Evolutionary conservation across 64 coral and sea anemone genomes (phyloP).

Genomic region (Stichodactyla mertensii): DNA sequence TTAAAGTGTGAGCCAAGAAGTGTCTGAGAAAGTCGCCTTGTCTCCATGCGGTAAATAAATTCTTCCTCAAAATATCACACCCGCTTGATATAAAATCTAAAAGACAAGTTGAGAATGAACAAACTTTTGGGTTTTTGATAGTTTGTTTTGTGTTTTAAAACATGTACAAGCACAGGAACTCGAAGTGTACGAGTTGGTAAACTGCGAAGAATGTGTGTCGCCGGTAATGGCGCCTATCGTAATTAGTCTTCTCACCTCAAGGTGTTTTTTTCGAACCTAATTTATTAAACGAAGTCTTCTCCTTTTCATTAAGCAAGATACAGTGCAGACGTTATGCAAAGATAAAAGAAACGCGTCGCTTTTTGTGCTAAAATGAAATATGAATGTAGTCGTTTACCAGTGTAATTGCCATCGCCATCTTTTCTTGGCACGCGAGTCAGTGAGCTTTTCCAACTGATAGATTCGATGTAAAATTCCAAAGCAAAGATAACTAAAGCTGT

Average conservation of each 20-base stretch:
- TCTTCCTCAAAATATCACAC: too few species aligned
- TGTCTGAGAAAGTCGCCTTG: not conserved
- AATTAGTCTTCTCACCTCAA: conserved; percentile 3
- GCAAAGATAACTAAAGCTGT: not conserved
- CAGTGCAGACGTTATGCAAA: not conserved
- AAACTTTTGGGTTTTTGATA: not conserved
- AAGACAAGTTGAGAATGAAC: not conserved
- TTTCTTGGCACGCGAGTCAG: not conserved
- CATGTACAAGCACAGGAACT: not conserved
- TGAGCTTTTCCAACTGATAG: not conserved
- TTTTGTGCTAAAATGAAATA: not conserved
- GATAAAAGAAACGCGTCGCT: not conserved
- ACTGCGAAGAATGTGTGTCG: not conserved
- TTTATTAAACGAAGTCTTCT: not conserved
- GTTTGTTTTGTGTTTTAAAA: not conserved
- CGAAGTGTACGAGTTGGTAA: not conserved
- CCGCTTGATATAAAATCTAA: too few species aligned
- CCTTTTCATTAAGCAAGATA: conserved; percentile 7
- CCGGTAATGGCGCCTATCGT: conserved; percentile 12
- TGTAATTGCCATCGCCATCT: not conserved
- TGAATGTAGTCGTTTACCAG: not conserved
- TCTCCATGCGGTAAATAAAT: not conserved
- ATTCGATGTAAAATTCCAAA: not conserved
- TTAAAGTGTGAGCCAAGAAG: not conserved
- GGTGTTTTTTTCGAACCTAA: conserved; percentile 3